A percentile compares a stretch with the other conserved stretches of the same genome.
These are phyloP conservation scores for Linnaemya tessellans DNA, from an alignment of 2,888 invertebrate genomes.

Conservation along the genomic window DNA sequence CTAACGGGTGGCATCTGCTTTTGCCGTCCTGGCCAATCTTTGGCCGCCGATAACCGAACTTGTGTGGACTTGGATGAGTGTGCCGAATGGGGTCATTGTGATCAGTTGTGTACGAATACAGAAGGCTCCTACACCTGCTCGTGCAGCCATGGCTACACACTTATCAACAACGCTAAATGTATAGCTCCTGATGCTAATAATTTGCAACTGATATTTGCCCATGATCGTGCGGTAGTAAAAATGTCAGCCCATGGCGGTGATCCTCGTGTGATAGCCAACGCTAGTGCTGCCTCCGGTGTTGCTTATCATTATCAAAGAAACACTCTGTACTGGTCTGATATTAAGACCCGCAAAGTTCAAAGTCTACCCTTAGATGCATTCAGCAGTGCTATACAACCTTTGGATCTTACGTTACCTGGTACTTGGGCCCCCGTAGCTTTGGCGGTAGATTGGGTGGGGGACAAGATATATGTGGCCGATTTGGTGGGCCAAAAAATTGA, in stretches of 20 bases:
- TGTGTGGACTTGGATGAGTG: slow-evolving; percentile 97
- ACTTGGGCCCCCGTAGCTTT: slow-evolving; percentile 95
- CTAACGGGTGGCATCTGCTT: slow-evolving; percentile 94
- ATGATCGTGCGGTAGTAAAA: slow-evolving; percentile 88
- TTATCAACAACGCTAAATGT: slow-evolving; percentile 87
- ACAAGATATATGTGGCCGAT: slow-evolving; percentile 97
- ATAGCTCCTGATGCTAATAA: slow-evolving; percentile 85
- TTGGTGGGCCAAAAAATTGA: slow-evolving; percentile 96
- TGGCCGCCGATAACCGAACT: slow-evolving; percentile 92
- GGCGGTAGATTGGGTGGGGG: slow-evolving; percentile 98
- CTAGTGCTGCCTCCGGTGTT: slow-evolving; percentile 92
- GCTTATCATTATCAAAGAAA: slow-evolving; percentile 92
- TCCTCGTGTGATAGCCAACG: slow-evolving; percentile 88
- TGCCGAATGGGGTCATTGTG: slow-evolving; percentile 95
- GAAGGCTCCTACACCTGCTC: slow-evolving; percentile 93
- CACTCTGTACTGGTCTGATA: slow-evolving; percentile 94
- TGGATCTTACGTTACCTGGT: slow-evolving; percentile 90
- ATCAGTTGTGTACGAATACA: slow-evolving; percentile 95
- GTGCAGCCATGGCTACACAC: slow-evolving; percentile 90
- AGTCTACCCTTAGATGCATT: slow-evolving; percentile 83
- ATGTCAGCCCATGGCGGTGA: slow-evolving; percentile 88
- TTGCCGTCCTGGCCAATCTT: slow-evolving; percentile 92
- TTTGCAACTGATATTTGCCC: slow-evolving; percentile 87
- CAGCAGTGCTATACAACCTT: slow-evolving; percentile 82
- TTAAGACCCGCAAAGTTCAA: slow-evolving; percentile 91